Conservation (phyloP, 2,113 vertebrate species). For the Pluvialis apricaria region DNA sequence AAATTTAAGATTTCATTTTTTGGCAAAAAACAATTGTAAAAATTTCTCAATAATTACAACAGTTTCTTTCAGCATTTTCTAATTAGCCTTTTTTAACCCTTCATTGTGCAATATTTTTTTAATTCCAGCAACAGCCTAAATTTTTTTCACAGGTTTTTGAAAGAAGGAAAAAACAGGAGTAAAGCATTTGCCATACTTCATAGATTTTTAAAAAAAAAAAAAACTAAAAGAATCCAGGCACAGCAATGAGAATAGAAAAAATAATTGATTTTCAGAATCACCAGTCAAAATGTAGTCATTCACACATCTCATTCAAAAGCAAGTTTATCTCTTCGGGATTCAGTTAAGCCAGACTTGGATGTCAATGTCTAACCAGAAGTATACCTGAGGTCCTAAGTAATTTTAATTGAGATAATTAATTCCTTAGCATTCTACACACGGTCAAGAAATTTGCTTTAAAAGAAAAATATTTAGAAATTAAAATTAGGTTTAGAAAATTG, state of each 20-base stretch:
- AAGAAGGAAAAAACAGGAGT: background rate
- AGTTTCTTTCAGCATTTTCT: background rate
- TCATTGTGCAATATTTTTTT: background rate
- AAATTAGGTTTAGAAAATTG: background rate
- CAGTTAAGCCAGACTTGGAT: background rate
- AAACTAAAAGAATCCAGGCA: background rate
- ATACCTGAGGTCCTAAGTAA: background rate
- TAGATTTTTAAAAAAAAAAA: background rate
- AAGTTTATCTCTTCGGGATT: background rate
- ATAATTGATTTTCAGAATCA: background rate
- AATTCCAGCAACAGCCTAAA: background rate
- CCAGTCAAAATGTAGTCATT: background rate
- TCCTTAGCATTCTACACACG: background rate
- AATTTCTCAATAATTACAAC: background rate
- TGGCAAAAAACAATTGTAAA: background rate
- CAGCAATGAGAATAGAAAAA: background rate
- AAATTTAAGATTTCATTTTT: background rate
- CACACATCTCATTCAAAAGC: background rate
- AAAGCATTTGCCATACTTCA: background rate
- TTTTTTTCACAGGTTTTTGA: background rate
- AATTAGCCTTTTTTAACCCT: background rate
- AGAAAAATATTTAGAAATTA: background rate
- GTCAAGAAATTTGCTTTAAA: background rate
- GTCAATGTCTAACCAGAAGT: background rate
- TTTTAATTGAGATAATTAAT: background rate